phyloP scores from a whole-genome alignment of 2,113 vertebrate genomes.

The Corythaeola cristata region DNA sequence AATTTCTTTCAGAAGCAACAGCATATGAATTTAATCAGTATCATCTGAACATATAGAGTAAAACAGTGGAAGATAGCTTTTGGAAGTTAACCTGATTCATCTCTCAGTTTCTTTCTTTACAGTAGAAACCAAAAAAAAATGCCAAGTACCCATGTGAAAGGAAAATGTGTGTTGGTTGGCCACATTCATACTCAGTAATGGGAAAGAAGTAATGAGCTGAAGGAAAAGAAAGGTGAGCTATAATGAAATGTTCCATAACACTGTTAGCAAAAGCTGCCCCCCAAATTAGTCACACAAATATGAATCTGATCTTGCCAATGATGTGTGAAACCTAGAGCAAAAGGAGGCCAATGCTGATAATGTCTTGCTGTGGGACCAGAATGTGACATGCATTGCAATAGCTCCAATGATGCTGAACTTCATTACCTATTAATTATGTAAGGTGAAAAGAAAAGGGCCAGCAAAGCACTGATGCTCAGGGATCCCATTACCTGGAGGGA shows the following conservation, averaged over 20 bases:
- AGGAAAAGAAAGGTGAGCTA: not conserved
- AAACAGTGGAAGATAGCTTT: not conserved
- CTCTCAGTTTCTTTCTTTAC: not conserved
- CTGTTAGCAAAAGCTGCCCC: not conserved
- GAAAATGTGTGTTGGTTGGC: not conserved
- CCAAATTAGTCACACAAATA: not conserved
- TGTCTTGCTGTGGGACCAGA: not conserved
- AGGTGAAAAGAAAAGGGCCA: not conserved
- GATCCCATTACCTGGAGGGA: not conserved
- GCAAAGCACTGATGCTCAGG: not conserved
- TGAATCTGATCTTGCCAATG: not conserved
- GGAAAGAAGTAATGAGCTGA: not conserved
- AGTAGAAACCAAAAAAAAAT: not conserved
- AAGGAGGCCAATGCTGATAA: not conserved
- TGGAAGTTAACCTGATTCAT: not conserved
- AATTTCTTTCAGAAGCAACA: not conserved
- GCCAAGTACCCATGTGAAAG: not conserved
- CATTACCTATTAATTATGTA: not conserved
- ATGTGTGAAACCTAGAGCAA: not conserved
- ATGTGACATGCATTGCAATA: not conserved
- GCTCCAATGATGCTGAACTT: not conserved
- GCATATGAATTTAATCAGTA: not conserved
- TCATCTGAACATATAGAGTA: not conserved
- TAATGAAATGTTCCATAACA: not conserved
- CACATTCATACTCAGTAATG: not conserved